A percentile compares a stretch with the other conserved stretches of the same genome.
phyloP scores from a whole-genome alignment of 1,140 invertebrate genomes.

The Drosophila athabasca region DNA sequence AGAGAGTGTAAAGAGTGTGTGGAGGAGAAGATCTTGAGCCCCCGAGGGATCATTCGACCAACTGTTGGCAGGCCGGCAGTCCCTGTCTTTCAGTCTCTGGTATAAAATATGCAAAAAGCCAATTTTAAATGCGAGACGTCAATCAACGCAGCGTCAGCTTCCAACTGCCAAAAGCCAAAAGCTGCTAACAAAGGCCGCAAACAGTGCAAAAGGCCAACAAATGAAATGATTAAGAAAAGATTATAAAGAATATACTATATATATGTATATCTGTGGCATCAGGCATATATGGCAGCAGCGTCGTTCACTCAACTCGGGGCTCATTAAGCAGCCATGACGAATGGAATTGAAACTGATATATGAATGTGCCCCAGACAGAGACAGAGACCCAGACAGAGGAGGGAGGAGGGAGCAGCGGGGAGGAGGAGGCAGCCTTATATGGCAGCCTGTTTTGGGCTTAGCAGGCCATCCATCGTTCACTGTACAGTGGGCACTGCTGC shows the following conservation, averaged over 20 bases:
- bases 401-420: no score
- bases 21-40: constrained; percentile 48
- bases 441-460: constrained; percentile 53
- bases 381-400: constrained; percentile 4
- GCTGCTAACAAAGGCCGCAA: constrained; percentile 59
- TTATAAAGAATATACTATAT: constrained; percentile 55
- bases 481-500: constrained; percentile 30
- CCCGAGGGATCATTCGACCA: constrained; percentile 47
- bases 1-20: no score
- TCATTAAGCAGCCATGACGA: constrained; percentile 82
- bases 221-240: constrained; percentile 78
- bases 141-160: constrained; percentile 77
- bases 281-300: constrained; percentile 38
- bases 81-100: constrained; percentile 1
- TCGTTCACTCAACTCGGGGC: constrained; percentile 73
- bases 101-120: constrained; percentile 44
- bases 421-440: constrained; percentile 53
- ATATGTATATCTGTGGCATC: constrained; percentile 19
- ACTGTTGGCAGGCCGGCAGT: constrained; percentile 37
- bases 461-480: constrained; percentile 13
- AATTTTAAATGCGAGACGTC: constrained; percentile 61
- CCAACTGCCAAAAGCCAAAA: constrained; percentile 52
- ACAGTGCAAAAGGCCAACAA: constrained; percentile 36
- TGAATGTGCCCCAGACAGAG: constrained; percentile 45
- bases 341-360: constrained; percentile 80